phyloP scores from a whole-genome alignment of 2,888 invertebrate genomes.

The Amphiduros pacificus region DNA sequence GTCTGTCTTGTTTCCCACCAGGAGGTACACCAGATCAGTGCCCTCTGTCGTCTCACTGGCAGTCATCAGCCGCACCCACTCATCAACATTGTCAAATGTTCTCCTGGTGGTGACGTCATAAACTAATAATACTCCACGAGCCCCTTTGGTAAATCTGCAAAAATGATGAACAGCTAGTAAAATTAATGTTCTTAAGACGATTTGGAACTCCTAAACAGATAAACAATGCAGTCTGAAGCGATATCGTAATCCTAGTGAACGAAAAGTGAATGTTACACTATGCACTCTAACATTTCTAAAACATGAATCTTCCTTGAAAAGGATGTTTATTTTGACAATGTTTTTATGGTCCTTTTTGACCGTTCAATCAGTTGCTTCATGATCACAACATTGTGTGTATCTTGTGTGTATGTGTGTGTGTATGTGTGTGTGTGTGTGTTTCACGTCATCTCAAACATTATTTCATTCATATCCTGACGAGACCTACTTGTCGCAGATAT shows the following conservation, averaged over 20 bases:
- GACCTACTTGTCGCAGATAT: too few species aligned
- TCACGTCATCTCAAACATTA: too few species aligned
- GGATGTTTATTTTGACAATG: too few species aligned
- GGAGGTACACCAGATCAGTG: background rate
- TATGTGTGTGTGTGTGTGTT: too few species aligned
- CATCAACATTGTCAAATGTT: background rate
- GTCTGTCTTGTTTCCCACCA: conserved; percentile 14
- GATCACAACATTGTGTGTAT: too few species aligned
- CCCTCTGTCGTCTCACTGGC: background rate
- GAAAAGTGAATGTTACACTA: background rate
- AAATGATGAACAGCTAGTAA: background rate
- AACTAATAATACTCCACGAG: conserved; percentile 9
- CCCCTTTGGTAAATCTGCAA: conserved; percentile 5
- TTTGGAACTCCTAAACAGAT: background rate
- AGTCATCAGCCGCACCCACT: conserved; percentile 10
- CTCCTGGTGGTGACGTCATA: conserved; percentile 10
- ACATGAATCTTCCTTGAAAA: too few species aligned
- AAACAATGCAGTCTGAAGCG: too few species aligned
- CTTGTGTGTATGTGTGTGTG: too few species aligned
- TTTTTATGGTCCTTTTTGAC: too few species aligned
- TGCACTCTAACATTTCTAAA: background rate
- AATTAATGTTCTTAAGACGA: background rate
- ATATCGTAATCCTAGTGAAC: too few species aligned
- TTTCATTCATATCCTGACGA: too few species aligned
- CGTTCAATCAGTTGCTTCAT: too few species aligned